Evolutionary conservation across 1,140 invertebrate genomes (phyloP).

Genomic region (Platorchestia sp.): DNA sequence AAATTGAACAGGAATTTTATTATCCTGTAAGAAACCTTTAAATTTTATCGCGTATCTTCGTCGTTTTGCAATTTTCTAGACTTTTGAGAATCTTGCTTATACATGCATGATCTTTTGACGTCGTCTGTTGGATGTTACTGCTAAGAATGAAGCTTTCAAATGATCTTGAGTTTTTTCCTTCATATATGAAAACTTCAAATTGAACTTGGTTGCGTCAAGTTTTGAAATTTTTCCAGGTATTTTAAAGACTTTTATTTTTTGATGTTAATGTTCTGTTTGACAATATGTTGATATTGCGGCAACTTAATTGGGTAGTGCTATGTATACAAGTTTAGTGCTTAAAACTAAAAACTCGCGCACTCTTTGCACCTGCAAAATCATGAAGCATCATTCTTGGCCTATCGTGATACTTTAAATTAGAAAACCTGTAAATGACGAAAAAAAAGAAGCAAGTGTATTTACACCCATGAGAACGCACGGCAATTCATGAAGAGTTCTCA

Average conservation of each 20-base stretch:
- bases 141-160: background rate
- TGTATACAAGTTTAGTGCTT: no score
- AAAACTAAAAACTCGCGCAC: no score
- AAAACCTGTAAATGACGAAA: background rate
- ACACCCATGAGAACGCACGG: background rate
- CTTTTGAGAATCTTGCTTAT: background rate
- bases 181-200: no score
- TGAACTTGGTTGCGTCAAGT: background rate
- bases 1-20: constrained; percentile 20
- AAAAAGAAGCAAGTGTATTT: background rate
- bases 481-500: background rate
- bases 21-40: background rate
- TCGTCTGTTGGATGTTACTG: background rate
- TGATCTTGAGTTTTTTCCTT: no score
- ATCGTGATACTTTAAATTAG: no score
- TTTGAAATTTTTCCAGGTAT: background rate
- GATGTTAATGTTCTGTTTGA: no score
- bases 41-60: background rate
- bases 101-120: background rate
- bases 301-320: no score
- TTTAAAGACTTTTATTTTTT: no score
- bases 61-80: background rate
- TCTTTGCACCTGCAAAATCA: no score
- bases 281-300: no score
- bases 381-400: no score